These are phyloP conservation scores for Boulengeromyrus knoepffleri DNA, from an alignment of 2,113 vertebrate genomes.

Conservation along the genomic window DNA sequence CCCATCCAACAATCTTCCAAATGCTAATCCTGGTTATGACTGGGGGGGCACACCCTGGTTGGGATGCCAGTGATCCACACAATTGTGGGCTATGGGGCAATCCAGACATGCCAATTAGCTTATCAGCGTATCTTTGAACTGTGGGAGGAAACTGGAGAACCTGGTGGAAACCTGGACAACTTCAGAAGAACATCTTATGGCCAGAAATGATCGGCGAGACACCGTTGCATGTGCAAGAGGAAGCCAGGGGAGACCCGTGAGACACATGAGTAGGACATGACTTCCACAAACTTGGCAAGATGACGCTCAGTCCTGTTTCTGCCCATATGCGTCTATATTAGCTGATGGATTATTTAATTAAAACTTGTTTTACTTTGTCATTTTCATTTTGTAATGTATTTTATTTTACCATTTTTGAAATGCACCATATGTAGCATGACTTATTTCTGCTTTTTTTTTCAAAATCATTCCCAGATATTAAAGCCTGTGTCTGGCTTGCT, in stretches of 20 bases:
- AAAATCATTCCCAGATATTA: neutral
- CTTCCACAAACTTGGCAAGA: neutral
- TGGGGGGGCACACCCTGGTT: neutral
- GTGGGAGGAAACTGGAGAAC: neutral
- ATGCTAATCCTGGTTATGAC: neutral
- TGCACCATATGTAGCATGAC: neutral
- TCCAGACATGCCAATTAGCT: neutral
- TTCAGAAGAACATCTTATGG: neutral
- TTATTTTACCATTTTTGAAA: neutral
- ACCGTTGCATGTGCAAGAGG: neutral
- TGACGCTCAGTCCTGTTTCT: neutral
- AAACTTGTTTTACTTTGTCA: neutral
- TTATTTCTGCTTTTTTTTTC: neutral
- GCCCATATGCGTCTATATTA: neutral
- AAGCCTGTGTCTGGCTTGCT: neutral
- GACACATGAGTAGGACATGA: neutral
- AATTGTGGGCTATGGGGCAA: neutral
- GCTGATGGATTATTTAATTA: neutral
- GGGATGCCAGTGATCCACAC: neutral
- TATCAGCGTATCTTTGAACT: too few species aligned
- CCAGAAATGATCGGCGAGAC: neutral
- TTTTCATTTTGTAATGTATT: neutral
- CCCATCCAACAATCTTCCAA: neutral
- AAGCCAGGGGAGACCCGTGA: neutral
- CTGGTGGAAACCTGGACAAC: neutral